These are phyloP conservation scores for Melanogrammus aeglefinus DNA, from an alignment of 2,797 vertebrate species.

Conservation along the genomic window DNA sequence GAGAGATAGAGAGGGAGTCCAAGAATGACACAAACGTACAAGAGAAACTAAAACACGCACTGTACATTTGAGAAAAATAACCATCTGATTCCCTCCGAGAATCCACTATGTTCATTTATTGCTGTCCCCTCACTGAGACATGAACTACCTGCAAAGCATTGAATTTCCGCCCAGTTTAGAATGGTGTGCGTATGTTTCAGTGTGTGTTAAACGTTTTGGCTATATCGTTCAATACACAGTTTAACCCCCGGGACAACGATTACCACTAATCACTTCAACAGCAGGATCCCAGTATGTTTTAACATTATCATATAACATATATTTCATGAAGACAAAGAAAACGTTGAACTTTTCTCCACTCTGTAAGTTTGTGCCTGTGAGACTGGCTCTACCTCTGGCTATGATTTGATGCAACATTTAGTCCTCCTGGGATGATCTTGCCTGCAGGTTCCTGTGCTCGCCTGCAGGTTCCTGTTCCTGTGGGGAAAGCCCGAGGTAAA, in stretches of 20 bases:
- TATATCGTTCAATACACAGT: neutral
- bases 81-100: slow-evolving; percentile 69
- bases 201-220: too few species aligned
- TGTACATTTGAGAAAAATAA: too few species aligned
- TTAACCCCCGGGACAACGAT: slow-evolving; percentile 11
- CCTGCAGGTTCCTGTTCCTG: too few species aligned
- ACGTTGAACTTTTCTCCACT: slow-evolving; percentile 24
- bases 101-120: slow-evolving; percentile 60
- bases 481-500: too few species aligned
- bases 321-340: neutral
- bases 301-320: too few species aligned
- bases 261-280: slow-evolving; percentile 9
- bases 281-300: neutral
- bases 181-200: too few species aligned
- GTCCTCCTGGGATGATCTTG: neutral
- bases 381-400: neutral
- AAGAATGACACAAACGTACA: too few species aligned
- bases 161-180: slow-evolving; percentile 33
- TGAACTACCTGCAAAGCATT: slow-evolving; percentile 20
- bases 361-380: slow-evolving; percentile 8
- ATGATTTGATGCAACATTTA: neutral
- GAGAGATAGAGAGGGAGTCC: too few species aligned
- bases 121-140: slow-evolving; percentile 37
- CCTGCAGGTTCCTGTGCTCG: too few species aligned
- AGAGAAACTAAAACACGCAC: too few species aligned